These are phyloP conservation scores for Polyergus mexicanus DNA, from an alignment of 1,140 invertebrate species.

Conservation along the genomic window DNA sequence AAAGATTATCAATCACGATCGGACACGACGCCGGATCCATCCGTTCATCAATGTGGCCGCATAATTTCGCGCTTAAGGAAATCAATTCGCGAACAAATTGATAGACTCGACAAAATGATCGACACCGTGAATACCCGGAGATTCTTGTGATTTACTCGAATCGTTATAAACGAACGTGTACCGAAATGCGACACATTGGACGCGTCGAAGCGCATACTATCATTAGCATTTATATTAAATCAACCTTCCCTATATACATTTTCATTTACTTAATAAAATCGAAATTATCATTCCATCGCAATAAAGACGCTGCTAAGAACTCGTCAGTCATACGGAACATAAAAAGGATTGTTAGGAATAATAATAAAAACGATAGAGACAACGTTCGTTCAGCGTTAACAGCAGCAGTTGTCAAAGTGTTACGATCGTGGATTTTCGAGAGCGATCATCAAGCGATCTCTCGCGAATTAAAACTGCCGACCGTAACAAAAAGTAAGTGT, in stretches of 20 bases:
- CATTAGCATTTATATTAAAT: constrained; percentile 81
- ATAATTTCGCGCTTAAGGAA: background rate
- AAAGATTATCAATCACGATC: constrained; percentile 39
- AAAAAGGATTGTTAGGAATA: background rate
- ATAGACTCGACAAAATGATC: constrained; percentile 9
- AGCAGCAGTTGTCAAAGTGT: background rate
- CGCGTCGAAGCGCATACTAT: constrained; percentile 56
- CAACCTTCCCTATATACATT: constrained; percentile 71
- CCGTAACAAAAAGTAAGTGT: background rate
- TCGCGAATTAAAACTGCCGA: background rate
- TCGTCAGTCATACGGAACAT: background rate
- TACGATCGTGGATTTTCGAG: background rate
- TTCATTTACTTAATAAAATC: constrained; percentile 69
- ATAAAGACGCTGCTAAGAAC: constrained; percentile 43
- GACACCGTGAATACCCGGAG: background rate
- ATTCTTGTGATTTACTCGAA: constrained; percentile 23
- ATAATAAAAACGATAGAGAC: background rate
- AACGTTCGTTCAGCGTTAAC: background rate
- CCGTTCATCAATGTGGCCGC: background rate
- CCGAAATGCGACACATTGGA: constrained; percentile 59
- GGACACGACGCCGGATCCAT: background rate
- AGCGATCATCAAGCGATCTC: background rate
- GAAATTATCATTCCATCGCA: constrained; percentile 34
- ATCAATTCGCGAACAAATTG: background rate
- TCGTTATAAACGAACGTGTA: constrained; percentile 66